These are phyloP conservation scores for Cebidichthys violaceus DNA, from an alignment of 2,113 vertebrate genomes.

Conservation along the genomic window DNA sequence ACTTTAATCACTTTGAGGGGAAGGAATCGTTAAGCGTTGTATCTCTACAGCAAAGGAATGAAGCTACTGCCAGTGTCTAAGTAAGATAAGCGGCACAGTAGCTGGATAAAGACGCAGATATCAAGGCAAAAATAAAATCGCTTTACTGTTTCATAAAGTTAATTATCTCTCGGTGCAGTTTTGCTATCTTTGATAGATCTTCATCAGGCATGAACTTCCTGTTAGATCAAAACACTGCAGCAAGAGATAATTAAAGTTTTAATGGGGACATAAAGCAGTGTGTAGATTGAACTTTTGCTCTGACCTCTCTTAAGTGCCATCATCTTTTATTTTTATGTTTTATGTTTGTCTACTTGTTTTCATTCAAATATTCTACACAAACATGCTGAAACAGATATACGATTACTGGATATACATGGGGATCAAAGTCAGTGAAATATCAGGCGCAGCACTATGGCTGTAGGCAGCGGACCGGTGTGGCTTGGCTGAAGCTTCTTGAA, in stretches of 20 bases:
- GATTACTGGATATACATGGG: conserved; percentile 19
- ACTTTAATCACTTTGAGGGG: not conserved
- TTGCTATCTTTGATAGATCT: conserved; percentile 30
- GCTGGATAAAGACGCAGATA: conserved; percentile 14
- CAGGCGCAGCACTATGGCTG: not conserved
- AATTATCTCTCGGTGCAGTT: conserved; percentile 32
- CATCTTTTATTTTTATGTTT: not conserved
- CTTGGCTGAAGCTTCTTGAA: conserved; percentile 27
- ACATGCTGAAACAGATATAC: conserved; percentile 12
- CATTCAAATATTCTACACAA: not conserved
- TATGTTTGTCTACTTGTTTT: not conserved
- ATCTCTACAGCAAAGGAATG: conserved; percentile 3
- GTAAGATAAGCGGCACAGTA: conserved; percentile 30
- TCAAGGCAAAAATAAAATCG: conserved; percentile 4
- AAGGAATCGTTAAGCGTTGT: not conserved
- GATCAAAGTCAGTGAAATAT: conserved; percentile 14
- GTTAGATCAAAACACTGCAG: conserved; percentile 46
- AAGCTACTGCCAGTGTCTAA: conserved; percentile 12
- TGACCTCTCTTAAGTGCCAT: not conserved
- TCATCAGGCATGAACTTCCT: conserved; percentile 5
- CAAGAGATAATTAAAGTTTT: conserved; percentile 54
- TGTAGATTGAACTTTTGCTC: conserved; percentile 9
- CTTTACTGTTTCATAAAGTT: conserved; percentile 11
- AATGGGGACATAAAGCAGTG: conserved; percentile 29
- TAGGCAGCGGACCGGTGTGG: conserved; percentile 35